Evolutionary conservation across 92 coral and sea anemone species (phyloP).

Genomic region (Epizoanthus ramosus): DNA sequence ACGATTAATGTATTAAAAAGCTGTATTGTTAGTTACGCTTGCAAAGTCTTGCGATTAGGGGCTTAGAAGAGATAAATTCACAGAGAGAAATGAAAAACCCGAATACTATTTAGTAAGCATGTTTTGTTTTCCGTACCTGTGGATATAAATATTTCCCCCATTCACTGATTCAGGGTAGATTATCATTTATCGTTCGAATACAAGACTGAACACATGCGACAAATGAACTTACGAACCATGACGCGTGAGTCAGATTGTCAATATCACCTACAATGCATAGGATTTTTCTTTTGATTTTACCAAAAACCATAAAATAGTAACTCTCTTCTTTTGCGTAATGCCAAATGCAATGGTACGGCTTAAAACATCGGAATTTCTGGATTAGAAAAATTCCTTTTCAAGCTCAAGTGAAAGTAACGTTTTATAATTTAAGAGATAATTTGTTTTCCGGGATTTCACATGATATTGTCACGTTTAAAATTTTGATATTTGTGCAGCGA

Average conservation of each 20-base stretch:
- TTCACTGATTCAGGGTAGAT: too few relatives aligned
- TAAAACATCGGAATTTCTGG: neutral
- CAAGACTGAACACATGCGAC: too few relatives aligned
- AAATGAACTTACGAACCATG: too few relatives aligned
- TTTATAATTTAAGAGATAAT: constrained; percentile 1
- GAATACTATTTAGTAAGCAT: neutral
- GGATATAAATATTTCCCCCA: neutral
- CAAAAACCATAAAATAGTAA: neutral
- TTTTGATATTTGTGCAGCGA: too few relatives aligned
- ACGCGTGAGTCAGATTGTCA: too few relatives aligned
- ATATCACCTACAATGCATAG: too few relatives aligned
- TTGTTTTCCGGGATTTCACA: neutral
- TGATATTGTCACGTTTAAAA: neutral
- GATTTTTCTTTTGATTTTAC: neutral
- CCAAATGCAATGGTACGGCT: neutral
- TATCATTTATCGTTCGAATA: too few relatives aligned
- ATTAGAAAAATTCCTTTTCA: neutral
- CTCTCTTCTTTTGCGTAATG: neutral
- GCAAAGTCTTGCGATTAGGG: neutral
- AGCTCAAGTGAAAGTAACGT: constrained; percentile 22
- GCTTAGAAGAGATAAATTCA: neutral
- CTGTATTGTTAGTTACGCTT: neutral
- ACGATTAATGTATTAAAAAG: neutral
- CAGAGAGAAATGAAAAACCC: neutral
- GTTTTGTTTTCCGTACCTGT: neutral